These are phyloP conservation scores for Phalacrocorax pelagicus DNA, from an alignment of 2,113 vertebrate species.

Conservation along the genomic window DNA sequence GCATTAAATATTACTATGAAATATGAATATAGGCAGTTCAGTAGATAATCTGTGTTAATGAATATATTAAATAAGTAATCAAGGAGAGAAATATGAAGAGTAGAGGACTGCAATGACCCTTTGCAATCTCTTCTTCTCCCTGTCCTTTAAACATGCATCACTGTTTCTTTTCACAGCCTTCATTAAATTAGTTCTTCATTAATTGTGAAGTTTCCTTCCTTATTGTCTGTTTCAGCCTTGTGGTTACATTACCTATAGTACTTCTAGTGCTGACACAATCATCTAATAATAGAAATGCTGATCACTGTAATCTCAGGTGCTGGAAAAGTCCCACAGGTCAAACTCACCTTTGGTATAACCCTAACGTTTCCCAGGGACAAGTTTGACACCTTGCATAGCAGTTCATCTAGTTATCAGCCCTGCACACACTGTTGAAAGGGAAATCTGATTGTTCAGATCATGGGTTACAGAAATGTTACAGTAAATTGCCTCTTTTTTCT, in stretches of 20 bases:
- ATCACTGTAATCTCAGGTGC: not conserved
- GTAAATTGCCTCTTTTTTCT: not conserved
- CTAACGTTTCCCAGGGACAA: not conserved
- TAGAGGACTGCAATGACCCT: not conserved
- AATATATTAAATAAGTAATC: constrained; percentile 23
- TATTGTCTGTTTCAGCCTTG: constrained; percentile 3
- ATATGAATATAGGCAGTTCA: not conserved
- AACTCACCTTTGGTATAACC: not conserved
- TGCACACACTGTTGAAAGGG: not conserved
- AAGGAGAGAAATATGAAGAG: constrained; percentile 40
- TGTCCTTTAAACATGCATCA: constrained; percentile 7
- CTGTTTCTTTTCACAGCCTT: not conserved
- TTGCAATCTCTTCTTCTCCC: not conserved
- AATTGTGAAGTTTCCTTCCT: not conserved
- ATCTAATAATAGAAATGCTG: constrained; percentile 11
- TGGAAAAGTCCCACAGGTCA: not conserved
- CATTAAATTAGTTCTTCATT: constrained; percentile 29
- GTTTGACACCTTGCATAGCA: not conserved
- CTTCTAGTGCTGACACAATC: not conserved
- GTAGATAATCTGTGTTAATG: constrained; percentile 32
- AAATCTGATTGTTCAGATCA: not conserved
- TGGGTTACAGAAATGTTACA: not conserved
- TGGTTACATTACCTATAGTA: not conserved
- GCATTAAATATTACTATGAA: constrained; percentile 20
- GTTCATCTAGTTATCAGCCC: not conserved